phyloP scores from a whole-genome alignment of 2,888 invertebrate species.

The Drosophila heteroneura region DNA sequence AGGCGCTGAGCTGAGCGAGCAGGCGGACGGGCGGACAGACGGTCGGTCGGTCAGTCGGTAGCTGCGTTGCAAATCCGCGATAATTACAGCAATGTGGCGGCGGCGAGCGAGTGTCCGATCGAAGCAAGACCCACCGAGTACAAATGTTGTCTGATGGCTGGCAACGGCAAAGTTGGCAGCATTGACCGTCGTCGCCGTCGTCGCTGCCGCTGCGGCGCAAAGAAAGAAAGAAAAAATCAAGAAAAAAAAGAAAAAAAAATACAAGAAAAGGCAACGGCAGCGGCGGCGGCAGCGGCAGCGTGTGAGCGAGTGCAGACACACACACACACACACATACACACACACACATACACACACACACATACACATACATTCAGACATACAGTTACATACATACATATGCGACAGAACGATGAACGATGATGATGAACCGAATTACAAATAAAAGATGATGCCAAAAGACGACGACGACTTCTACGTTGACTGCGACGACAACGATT shows the following conservation, averaged over 20 bases:
- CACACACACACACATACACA: conserved; percentile 47
- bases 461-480: conserved; percentile 80
- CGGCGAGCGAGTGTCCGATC: conserved; percentile 72
- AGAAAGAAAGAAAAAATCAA: conserved; percentile 54
- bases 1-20: neutral
- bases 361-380: conserved; percentile 9
- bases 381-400: conserved; percentile 58
- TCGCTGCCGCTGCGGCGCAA: conserved; percentile 68
- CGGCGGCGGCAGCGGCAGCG: conserved; percentile 48
- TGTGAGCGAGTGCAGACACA: conserved; percentile 56
- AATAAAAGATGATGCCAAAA: conserved; percentile 85
- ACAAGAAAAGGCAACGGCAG: conserved; percentile 62
- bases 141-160: conserved; percentile 82
- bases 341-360: conserved; percentile 39
- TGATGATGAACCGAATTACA: conserved; percentile 85
- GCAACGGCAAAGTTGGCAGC: conserved; percentile 80
- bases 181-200: conserved; percentile 71
- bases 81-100: conserved; percentile 61
- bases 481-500: conserved; percentile 82
- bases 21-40: neutral
- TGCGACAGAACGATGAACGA: conserved; percentile 84
- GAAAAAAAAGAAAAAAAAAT: conserved; percentile 55
- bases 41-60: neutral
- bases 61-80: conserved; percentile 47
- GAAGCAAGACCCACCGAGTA: conserved; percentile 83